These are phyloP conservation scores for Microcebus murinus DNA, from an alignment of 2,113 vertebrate species.

Conservation along the genomic window DNA sequence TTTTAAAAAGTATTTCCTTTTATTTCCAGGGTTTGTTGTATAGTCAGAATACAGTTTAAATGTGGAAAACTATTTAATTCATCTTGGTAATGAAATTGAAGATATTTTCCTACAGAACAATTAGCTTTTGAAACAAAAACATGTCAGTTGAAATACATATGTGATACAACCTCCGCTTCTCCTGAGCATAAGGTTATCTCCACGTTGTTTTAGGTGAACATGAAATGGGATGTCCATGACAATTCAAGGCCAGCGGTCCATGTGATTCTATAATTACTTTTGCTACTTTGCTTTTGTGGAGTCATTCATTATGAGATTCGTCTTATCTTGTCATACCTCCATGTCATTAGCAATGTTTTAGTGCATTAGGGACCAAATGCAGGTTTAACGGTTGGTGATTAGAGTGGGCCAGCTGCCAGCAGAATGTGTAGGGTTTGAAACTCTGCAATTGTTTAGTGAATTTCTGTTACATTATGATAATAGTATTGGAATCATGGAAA, in stretches of 20 bases:
- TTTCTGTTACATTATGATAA: constrained; percentile 59
- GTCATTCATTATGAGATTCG: constrained; percentile 77
- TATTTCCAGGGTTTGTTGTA: constrained; percentile 61
- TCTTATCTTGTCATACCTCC: constrained; percentile 87
- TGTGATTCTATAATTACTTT: constrained; percentile 84
- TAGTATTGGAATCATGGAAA: neutral
- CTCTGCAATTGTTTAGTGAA: constrained; percentile 62
- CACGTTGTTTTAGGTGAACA: constrained; percentile 75
- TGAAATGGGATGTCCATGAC: constrained; percentile 77
- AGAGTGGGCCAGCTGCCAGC: constrained; percentile 73
- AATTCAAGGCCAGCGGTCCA: constrained; percentile 72
- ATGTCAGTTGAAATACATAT: constrained; percentile 66
- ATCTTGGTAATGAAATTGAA: constrained; percentile 76
- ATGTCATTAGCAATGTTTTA: constrained; percentile 83
- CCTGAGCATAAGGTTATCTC: constrained; percentile 85
- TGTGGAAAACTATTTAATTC: constrained; percentile 70
- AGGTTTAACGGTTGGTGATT: constrained; percentile 81
- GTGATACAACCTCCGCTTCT: constrained; percentile 51
- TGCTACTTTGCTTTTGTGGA: constrained; percentile 84
- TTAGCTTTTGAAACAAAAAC: constrained; percentile 71
- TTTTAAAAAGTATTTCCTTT: constrained; percentile 71
- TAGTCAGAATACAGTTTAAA: constrained; percentile 47
- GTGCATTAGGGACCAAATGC: constrained; percentile 85
- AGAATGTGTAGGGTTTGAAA: constrained; percentile 82
- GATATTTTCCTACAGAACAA: constrained; percentile 23